Conservation (phyloP, 2,888 invertebrate species). For the Coelopa pilipes region DNA sequence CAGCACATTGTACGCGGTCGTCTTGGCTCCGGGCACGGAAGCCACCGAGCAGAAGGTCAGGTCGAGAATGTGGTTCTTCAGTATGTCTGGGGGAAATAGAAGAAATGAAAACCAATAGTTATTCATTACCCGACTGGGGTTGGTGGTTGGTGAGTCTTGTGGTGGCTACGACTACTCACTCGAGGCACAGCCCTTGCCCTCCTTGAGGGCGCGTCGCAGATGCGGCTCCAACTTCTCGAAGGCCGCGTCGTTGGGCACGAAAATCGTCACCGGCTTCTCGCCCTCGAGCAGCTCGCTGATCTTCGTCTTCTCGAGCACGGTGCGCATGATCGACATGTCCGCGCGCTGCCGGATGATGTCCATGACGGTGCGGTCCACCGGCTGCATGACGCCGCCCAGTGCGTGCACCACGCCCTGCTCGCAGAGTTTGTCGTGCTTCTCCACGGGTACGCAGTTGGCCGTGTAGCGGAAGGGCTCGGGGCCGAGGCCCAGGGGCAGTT, state of each 20-base stretch:
- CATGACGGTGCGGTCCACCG: conserved; percentile 70
- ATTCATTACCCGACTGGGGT: neutral
- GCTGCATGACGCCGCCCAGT: conserved; percentile 71
- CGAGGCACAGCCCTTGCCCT: conserved; percentile 71
- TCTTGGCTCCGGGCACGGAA: conserved; percentile 68
- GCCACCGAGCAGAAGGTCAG: conserved; percentile 76
- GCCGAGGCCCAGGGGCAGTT: conserved; percentile 55
- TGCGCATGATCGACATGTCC: conserved; percentile 71
- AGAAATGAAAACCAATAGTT: neutral
- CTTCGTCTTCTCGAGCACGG: conserved; percentile 71
- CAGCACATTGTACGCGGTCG: conserved; percentile 64
- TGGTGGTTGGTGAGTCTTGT: neutral
- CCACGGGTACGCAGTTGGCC: conserved; percentile 76
- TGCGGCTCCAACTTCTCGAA: conserved; percentile 71
- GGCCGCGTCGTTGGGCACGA: conserved; percentile 76
- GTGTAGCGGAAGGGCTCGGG: conserved; percentile 67
- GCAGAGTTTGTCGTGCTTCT: conserved; percentile 72
- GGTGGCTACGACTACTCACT: conserved; percentile 61
- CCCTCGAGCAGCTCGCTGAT: conserved; percentile 70
- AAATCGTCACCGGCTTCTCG: conserved; percentile 71
- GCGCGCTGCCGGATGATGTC: conserved; percentile 71
- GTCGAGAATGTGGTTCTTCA: conserved; percentile 75
- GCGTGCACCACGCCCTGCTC: conserved; percentile 76
- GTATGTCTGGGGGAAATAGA: conserved; percentile 68
- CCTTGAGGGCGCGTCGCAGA: conserved; percentile 69